Percentiles rank a stretch among this genome's conserved stretches.
Conservation (phyloP, 2,888 invertebrate genomes). For the Rugalucina vietnamica region DNA sequence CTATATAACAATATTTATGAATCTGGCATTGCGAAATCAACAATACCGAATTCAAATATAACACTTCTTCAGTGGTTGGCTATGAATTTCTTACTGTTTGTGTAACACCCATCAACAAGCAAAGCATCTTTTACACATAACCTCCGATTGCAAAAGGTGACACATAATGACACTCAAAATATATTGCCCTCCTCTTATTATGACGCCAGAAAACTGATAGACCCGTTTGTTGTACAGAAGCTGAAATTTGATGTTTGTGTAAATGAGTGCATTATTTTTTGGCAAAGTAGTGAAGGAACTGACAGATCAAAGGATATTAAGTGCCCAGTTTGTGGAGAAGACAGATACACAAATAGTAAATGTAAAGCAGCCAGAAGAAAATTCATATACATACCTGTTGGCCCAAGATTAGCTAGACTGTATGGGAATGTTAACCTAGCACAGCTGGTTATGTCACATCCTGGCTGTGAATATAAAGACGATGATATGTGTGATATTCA, state of each 20-base stretch:
- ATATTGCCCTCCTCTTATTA: conserved; percentile 16
- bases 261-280: conserved; percentile 19
- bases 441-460: background rate
- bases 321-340: conserved; percentile 16
- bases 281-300: background rate
- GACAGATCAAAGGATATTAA: background rate
- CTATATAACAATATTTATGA: background rate
- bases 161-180: background rate
- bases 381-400: background rate
- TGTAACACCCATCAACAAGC: conserved; percentile 10
- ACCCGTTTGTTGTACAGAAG: conserved; percentile 24
- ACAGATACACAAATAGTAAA: background rate
- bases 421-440: conserved; percentile 28
- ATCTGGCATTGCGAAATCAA: conserved; percentile 1
- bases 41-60: background rate
- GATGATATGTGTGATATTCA: conserved; percentile 26
- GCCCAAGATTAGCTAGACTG: conserved; percentile 18
- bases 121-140: conserved; percentile 1
- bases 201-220: conserved; percentile 20
- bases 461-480: background rate
- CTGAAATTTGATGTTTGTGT: conserved; percentile 6
- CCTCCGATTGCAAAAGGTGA: background rate
- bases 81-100: conserved; percentile 1
- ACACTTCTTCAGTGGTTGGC: conserved; percentile 20
- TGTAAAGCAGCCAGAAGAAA: no score